Conservation (phyloP, 2,888 invertebrate genomes). For the Halictus quadricinctus region DNA sequence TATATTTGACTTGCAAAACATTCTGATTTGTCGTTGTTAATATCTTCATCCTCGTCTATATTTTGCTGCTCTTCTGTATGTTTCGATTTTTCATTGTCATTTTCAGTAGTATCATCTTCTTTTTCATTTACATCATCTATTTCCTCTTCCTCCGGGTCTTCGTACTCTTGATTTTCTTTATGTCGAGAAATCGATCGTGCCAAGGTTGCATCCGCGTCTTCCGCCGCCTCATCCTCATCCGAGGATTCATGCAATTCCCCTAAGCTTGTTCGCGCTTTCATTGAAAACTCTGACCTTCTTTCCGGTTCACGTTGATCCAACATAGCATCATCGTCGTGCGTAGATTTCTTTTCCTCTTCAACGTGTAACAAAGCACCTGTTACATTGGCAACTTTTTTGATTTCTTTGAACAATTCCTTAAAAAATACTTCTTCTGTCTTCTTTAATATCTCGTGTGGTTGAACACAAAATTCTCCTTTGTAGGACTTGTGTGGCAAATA, state of each 20-base stretch:
- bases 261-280: conserved; percentile 61
- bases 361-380: conserved; percentile 82
- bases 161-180: conserved; percentile 83
- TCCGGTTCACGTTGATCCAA: conserved; percentile 81
- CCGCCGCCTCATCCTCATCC: conserved; percentile 87
- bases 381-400: conserved; percentile 85
- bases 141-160: conserved; percentile 83
- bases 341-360: conserved; percentile 81
- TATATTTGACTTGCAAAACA: conserved; percentile 59
- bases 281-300: conserved; percentile 10
- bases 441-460: conserved; percentile 87
- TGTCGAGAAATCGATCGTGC: conserved; percentile 79
- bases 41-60: conserved; percentile 79
- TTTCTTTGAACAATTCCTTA: conserved; percentile 85
- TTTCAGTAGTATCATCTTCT: conserved; percentile 81
- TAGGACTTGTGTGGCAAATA: conserved; percentile 91
- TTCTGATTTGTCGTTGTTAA: conserved; percentile 49
- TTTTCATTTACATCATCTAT: conserved; percentile 79
- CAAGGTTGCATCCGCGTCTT: conserved; percentile 83
- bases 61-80: conserved; percentile 76
- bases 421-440: conserved; percentile 90
- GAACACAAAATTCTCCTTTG: conserved; percentile 88
- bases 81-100: conserved; percentile 82
- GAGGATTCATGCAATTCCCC: conserved; percentile 84
- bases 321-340: conserved; percentile 74